Evolutionary conservation across 2,797 vertebrate genomes (phyloP).

Genomic region (Paratrypauchen microcephalus): DNA sequence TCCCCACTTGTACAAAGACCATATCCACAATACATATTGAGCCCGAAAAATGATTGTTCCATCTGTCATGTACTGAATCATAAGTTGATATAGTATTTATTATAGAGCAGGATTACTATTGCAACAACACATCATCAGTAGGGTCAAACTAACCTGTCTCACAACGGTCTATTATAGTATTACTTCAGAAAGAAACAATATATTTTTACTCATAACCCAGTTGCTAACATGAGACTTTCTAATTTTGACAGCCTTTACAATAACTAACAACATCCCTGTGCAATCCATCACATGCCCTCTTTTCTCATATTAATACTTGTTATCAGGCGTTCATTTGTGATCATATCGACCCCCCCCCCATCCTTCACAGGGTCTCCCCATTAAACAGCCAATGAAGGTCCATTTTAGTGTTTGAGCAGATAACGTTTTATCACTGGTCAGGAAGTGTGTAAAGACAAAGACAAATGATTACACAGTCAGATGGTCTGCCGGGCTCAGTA

Average conservation of each 20-base stretch:
- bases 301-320: conserved; percentile 55
- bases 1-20: too few relatives aligned
- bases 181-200: neutral
- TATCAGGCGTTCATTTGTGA: conserved; percentile 43
- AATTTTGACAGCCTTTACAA: conserved; percentile 41
- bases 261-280: conserved; percentile 40
- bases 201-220: neutral
- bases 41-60: too few relatives aligned
- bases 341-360: conserved; percentile 51
- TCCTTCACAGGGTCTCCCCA: conserved; percentile 42
- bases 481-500: conserved; percentile 50
- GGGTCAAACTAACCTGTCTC: too few relatives aligned
- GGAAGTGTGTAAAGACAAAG: conserved; percentile 48
- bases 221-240: conserved; percentile 2
- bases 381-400: conserved; percentile 40
- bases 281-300: conserved; percentile 38
- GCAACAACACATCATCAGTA: too few relatives aligned
- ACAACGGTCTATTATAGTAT: too few relatives aligned
- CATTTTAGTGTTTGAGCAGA: conserved; percentile 48
- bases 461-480: conserved; percentile 52
- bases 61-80: too few relatives aligned
- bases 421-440: conserved; percentile 51
- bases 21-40: too few relatives aligned
- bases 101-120: too few relatives aligned
- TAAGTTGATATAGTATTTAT: too few relatives aligned